Percentiles rank a stretch among this genome's conserved stretches.
These are phyloP conservation scores for Melitaea cinxia DNA, from an alignment of 1,140 invertebrate genomes.

Conservation along the genomic window DNA sequence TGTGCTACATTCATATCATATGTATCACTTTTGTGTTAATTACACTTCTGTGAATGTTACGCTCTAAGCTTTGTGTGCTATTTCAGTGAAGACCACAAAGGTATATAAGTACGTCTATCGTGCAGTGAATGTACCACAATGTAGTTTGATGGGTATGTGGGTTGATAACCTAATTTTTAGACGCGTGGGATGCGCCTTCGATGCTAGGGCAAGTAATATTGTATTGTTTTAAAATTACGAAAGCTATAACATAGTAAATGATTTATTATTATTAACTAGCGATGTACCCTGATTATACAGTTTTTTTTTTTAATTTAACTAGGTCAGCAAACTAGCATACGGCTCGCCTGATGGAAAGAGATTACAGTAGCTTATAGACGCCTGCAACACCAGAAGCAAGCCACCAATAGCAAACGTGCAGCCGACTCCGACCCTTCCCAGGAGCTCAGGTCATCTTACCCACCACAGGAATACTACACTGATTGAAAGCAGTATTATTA, in stretches of 20 bases:
- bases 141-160: constrained; percentile 18
- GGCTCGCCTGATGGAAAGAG: no score
- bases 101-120: constrained; percentile 1
- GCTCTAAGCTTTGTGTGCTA: constrained; percentile 1
- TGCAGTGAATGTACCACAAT: constrained; percentile 15
- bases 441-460: no score
- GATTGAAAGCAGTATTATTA: no score
- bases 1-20: no score
- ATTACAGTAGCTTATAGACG: no score
- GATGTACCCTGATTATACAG: no score
- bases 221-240: constrained; percentile 8
- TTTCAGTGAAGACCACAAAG: constrained; percentile 21
- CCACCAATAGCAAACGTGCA: no score
- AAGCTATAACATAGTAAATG: neutral
- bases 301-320: no score
- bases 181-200: constrained; percentile 14
- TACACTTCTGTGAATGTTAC: neutral
- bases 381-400: no score
- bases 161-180: constrained; percentile 24
- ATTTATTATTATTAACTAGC: neutral
- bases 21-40: neutral
- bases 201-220: constrained; percentile 7
- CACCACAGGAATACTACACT: no score
- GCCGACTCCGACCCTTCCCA: no score
- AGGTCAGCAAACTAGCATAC: no score